Conservation (phyloP, 2,888 invertebrate species). For the Melanostoma mellinum region DNA sequence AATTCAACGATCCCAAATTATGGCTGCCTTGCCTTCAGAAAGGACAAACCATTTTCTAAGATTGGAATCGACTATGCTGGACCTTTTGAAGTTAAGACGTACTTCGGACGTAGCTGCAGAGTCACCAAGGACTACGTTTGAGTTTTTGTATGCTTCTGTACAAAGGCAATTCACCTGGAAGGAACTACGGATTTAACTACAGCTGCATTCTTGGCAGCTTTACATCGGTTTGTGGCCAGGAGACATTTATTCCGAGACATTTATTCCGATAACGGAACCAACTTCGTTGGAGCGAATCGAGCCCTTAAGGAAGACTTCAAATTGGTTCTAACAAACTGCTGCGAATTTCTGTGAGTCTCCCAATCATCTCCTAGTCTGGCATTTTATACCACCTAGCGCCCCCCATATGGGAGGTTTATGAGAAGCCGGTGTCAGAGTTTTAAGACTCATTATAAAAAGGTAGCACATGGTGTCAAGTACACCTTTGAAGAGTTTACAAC, state of each 20-base stretch:
- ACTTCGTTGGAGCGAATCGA: slow-evolving; percentile 40
- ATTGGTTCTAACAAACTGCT: not conserved
- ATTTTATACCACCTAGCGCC: not conserved
- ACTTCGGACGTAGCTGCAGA: slow-evolving; percentile 19
- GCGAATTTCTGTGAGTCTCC: not conserved
- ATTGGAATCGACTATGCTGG: slow-evolving; percentile 60
- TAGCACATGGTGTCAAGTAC: not conserved
- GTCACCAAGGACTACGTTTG: slow-evolving; percentile 36
- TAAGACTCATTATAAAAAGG: slow-evolving; percentile 1
- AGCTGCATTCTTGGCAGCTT: slow-evolving; percentile 34
- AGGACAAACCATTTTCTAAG: slow-evolving; percentile 40
- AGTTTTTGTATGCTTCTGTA: slow-evolving; percentile 46
- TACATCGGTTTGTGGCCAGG: slow-evolving; percentile 35
- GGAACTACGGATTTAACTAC: slow-evolving; percentile 42
- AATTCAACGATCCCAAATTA: slow-evolving; percentile 27
- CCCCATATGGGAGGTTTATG: too few relatives aligned
- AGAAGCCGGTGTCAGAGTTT: too few relatives aligned
- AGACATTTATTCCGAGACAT: slow-evolving; percentile 36
- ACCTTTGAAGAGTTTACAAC: not conserved
- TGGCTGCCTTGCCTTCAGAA: slow-evolving; percentile 54
- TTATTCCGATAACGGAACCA: slow-evolving; percentile 53
- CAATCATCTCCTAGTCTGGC: not conserved
- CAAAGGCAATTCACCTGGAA: slow-evolving; percentile 49
- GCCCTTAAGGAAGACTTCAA: not conserved
- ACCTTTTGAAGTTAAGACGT: slow-evolving; percentile 48